A percentile compares a stretch with the other conserved stretches of the same genome.
phyloP scores from a whole-genome alignment of 2,888 invertebrate genomes.

The Agriopis leucophaearia region DNA sequence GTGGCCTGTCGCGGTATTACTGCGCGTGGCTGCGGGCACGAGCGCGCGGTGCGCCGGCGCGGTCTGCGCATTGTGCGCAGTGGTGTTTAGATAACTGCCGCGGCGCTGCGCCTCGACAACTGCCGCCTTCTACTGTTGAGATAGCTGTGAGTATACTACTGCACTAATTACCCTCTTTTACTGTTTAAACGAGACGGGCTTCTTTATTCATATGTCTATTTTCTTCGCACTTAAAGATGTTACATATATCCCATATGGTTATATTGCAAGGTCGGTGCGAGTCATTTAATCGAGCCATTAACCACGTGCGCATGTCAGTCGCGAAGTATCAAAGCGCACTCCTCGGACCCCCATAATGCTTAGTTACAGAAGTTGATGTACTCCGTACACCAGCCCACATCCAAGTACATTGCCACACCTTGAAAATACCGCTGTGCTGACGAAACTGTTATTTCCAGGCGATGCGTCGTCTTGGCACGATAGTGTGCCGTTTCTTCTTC shows the following conservation, averaged over 20 bases:
- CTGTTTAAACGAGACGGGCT: background rate
- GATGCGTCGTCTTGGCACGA: constrained; percentile 95
- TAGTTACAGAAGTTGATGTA: no score
- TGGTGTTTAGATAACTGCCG: constrained; percentile 98
- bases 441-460: constrained; percentile 83
- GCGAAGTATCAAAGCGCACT: no score
- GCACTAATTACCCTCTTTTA: no score
- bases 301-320: no score
- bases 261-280: no score
- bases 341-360: no score
- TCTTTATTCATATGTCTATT: no score
- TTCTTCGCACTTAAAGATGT: no score
- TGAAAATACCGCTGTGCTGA: background rate
- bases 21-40: constrained; percentile 81
- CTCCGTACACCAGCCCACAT: no score
- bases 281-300: no score
- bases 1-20: constrained; percentile 93
- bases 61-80: constrained; percentile 93
- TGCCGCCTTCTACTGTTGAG: constrained; percentile 96
- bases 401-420: no score
- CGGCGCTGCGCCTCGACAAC: constrained; percentile 93
- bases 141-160: constrained; percentile 94
- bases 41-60: constrained; percentile 61
- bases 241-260: no score
- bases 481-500: constrained; percentile 97